Percentiles rank a stretch among this genome's conserved stretches.
These are phyloP conservation scores for Coluber constrictor DNA, from an alignment of 2,797 vertebrate species.

Conservation along the genomic window DNA sequence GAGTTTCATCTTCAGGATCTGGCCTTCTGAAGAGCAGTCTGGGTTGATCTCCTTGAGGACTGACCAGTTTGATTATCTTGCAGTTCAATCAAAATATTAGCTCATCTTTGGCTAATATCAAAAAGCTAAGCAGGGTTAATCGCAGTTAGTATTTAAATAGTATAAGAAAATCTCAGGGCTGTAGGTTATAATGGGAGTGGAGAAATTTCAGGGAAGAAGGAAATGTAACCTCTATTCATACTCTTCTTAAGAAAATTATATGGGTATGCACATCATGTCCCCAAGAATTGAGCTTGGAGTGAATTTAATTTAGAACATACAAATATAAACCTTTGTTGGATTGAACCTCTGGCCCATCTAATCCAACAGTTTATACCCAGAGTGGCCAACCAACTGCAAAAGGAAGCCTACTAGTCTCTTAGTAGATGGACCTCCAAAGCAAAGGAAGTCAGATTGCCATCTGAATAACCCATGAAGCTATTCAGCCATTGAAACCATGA, in stretches of 20 bases:
- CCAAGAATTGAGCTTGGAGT: background rate
- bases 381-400: background rate
- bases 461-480: background rate
- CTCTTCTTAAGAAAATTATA: background rate
- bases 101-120: background rate
- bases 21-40: too few relatives aligned
- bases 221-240: background rate
- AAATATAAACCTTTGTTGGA: background rate
- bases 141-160: background rate
- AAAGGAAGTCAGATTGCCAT: background rate
- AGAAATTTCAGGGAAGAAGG: background rate
- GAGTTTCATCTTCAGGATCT: too few relatives aligned
- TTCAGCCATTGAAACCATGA: background rate
- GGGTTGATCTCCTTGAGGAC: too few relatives aligned
- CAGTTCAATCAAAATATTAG: too few relatives aligned
- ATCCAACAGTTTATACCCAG: background rate
- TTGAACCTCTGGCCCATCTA: background rate
- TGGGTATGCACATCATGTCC: background rate
- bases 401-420: background rate
- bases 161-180: background rate
- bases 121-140: background rate
- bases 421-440: background rate
- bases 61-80: too few relatives aligned
- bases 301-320: background rate
- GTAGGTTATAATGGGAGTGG: background rate